Percentiles rank a stretch among this genome's conserved stretches.
Conservation (phyloP, 2,888 invertebrate species). For the Ariolimax columbianus region DNA sequence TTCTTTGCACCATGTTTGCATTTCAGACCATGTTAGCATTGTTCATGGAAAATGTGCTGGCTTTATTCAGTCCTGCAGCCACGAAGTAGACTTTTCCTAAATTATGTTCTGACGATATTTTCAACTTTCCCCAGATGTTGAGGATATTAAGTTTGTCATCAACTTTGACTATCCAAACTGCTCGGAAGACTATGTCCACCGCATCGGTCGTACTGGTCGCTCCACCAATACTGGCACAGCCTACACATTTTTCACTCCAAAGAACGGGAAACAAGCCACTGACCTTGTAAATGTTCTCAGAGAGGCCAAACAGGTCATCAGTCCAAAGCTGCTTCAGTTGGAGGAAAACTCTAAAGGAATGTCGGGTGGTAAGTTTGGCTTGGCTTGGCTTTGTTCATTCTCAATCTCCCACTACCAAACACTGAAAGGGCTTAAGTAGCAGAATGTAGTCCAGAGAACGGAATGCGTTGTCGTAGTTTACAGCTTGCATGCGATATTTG, state of each 20-base stretch:
- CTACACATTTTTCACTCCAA: constrained; percentile 97
- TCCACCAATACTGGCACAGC: constrained; percentile 96
- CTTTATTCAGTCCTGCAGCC: background rate
- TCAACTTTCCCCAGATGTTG: constrained; percentile 86
- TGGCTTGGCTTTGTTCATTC: no score
- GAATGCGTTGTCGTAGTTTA: no score
- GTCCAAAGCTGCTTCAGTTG: constrained; percentile 90
- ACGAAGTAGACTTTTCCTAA: background rate
- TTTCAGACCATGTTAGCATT: background rate
- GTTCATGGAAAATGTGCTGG: background rate
- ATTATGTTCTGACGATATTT: background rate
- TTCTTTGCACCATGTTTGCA: background rate
- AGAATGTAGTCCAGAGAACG: no score
- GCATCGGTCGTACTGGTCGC: constrained; percentile 96
- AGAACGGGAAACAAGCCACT: constrained; percentile 93
- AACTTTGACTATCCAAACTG: constrained; percentile 98
- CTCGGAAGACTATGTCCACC: constrained; percentile 98
- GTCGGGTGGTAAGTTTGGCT: constrained; percentile 41
- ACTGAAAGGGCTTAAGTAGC: no score
- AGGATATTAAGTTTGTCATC: constrained; percentile 97
- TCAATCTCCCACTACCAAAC: no score
- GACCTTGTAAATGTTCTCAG: constrained; percentile 93
- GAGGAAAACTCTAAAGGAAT: constrained; percentile 63
- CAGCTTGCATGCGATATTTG: no score
- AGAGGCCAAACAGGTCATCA: constrained; percentile 94